These are phyloP conservation scores for Sebastolobus altivelis DNA, from an alignment of 2,797 vertebrate species.

Conservation along the genomic window DNA sequence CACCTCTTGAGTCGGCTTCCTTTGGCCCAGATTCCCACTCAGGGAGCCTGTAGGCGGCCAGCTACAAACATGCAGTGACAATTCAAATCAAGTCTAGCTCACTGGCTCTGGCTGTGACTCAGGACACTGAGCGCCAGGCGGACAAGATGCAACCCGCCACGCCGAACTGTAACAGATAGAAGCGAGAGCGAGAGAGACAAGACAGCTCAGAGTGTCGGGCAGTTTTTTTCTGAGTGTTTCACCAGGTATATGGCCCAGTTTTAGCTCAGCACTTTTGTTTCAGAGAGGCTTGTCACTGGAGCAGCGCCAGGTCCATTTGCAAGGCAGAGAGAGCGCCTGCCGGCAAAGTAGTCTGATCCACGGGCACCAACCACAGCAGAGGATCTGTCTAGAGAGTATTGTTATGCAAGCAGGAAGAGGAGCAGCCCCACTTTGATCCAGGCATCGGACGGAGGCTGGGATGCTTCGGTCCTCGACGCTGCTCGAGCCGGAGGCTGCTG, in stretches of 20 bases:
- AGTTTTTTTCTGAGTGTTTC: conserved; percentile 34
- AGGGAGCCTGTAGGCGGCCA: conserved; percentile 57
- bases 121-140: conserved; percentile 56
- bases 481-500: conserved; percentile 49
- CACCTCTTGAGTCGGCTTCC: conserved; percentile 50
- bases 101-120: conserved; percentile 73
- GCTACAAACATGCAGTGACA: conserved; percentile 74
- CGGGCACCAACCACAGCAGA: conserved; percentile 72
- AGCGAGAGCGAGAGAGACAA: neutral
- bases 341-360: conserved; percentile 68
- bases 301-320: conserved; percentile 75
- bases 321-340: conserved; percentile 57
- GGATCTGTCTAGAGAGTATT: conserved; percentile 71
- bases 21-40: conserved; percentile 63
- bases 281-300: conserved; percentile 52
- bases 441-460: conserved; percentile 58
- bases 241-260: conserved; percentile 56
- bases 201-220: neutral
- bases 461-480: conserved; percentile 43
- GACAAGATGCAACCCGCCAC: conserved; percentile 53
- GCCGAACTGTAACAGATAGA: conserved; percentile 37
- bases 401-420: conserved; percentile 78
- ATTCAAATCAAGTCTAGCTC: conserved; percentile 74
- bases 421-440: conserved; percentile 74
- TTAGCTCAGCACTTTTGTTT: conserved; percentile 59